Base-by-base conservation (phyloP, 2,113 vertebrate species). In the Cinclus mexicanus region DNA sequence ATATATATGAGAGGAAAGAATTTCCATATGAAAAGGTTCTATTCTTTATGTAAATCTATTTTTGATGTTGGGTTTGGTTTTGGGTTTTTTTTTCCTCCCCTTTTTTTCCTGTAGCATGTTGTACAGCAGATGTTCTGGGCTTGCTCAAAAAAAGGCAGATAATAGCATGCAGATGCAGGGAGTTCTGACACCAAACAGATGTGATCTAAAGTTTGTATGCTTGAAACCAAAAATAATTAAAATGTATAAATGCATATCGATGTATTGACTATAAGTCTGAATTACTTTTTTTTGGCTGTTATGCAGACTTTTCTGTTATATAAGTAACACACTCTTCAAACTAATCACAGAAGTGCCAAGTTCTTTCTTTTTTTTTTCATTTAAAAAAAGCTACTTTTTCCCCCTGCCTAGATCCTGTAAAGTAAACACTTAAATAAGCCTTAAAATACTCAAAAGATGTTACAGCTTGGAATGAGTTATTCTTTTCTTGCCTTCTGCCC, bases 311-410 rank as follows among this genome's bases (percentile, higher is more conserved):
- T 74, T 96, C 83, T 97, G 39, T 98, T 86, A 97, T 93, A 93
- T 94, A 97, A 94, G 79, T 94, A 95, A 98, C 93, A 97, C 92
- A 91, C 50, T 95, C 75, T 97, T 97, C 96, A 97, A 96, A 95
- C 87, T 93, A 96, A 97, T 98, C 98, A 98, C 98, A 96, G 46
- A 98, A 98, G 98, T 98, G 98, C 98, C 98, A 97, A 98, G 95
- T 83, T 97, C 89, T 94, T 93, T 83, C 94, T 61, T 93, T 94
- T 92, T 95, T 92, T 96, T 95, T 97, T 94, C 87, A 76, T 65
- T 33, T 64, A 46, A 69, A 95, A 94, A 95, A 88, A 92, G 90
- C 64, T 79, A 60, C 21, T 71, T 59, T 83, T 80, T 47, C 96
- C 82, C 83, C 82, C 74, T 97, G 90, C 95, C 90, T 96, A 60